Evolutionary conservation across 2,888 invertebrate genomes (phyloP).

Genomic region (Coenonympha glycerion): DNA sequence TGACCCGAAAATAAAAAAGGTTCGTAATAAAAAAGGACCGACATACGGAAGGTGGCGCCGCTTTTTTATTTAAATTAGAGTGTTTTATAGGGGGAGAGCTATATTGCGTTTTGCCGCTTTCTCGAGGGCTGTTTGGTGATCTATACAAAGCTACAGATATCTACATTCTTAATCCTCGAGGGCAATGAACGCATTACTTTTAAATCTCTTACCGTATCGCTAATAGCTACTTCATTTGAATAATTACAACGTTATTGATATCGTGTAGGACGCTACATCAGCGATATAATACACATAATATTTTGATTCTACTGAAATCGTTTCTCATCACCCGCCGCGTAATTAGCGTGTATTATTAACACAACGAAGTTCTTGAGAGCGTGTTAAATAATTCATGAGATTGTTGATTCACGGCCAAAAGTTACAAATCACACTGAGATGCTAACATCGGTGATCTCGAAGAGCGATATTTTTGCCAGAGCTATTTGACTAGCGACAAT

Average conservation of each 20-base stretch:
- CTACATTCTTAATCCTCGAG: slow-evolving; percentile 20
- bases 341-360: slow-evolving; percentile 43
- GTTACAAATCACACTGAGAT: slow-evolving; percentile 34
- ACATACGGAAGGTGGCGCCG: slow-evolving; percentile 76
- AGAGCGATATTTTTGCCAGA: slow-evolving; percentile 33
- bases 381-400: slow-evolving; percentile 53
- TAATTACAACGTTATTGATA: slow-evolving; percentile 2
- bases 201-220: neutral
- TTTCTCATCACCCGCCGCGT: slow-evolving; percentile 21
- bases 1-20: slow-evolving; percentile 77
- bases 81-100: slow-evolving; percentile 74
- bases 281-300: neutral
- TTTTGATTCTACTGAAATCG: neutral
- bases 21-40: slow-evolving; percentile 74
- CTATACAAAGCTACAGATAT: slow-evolving; percentile 40
- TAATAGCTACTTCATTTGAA: slow-evolving; percentile 5
- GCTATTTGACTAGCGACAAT: slow-evolving; percentile 30
- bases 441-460: slow-evolving; percentile 45
- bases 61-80: slow-evolving; percentile 77
- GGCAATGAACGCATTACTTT: slow-evolving; percentile 19
- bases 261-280: neutral
- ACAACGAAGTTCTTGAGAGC: slow-evolving; percentile 36
- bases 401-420: slow-evolving; percentile 58
- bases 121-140: slow-evolving; percentile 61
- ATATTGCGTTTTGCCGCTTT: slow-evolving; percentile 74